These are phyloP conservation scores for Umimayanthus chanpuru DNA, from an alignment of 92 coral and sea anemone species.

Conservation along the genomic window DNA sequence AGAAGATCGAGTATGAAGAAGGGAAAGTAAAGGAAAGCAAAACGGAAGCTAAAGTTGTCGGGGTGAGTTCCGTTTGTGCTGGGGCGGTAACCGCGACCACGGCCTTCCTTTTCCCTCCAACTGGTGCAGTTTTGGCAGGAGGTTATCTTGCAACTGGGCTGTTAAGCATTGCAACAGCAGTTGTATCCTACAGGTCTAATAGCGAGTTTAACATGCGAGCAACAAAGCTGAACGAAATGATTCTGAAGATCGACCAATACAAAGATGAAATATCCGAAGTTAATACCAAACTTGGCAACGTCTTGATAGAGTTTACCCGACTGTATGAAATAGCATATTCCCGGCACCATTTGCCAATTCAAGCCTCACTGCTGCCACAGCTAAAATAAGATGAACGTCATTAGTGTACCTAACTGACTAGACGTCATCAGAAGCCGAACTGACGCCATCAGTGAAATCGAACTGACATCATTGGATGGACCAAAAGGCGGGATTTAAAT, in stretches of 20 bases:
- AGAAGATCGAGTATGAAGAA: neutral
- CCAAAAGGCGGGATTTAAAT: no score
- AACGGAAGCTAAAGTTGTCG: neutral
- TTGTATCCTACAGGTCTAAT: neutral
- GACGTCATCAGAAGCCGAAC: no score
- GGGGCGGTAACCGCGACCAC: neutral
- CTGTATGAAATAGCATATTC: neutral
- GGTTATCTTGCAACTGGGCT: neutral
- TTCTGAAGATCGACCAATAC: neutral
- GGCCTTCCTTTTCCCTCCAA: neutral
- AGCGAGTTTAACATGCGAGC: neutral
- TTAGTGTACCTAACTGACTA: no score
- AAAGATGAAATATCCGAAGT: neutral
- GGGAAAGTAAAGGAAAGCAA: neutral
- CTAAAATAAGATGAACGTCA: no score
- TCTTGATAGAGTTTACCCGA: neutral
- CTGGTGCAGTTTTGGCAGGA: neutral
- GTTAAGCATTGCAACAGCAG: neutral
- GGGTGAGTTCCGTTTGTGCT: neutral
- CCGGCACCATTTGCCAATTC: neutral
- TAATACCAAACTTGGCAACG: neutral
- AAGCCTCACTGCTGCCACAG: neutral
- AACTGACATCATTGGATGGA: no score
- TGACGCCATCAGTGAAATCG: no score
- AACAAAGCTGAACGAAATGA: no score